A percentile compares a stretch with the other conserved stretches of the same genome.
phyloP scores from a whole-genome alignment of 2,797 vertebrate species.

The Lithobates pipiens region DNA sequence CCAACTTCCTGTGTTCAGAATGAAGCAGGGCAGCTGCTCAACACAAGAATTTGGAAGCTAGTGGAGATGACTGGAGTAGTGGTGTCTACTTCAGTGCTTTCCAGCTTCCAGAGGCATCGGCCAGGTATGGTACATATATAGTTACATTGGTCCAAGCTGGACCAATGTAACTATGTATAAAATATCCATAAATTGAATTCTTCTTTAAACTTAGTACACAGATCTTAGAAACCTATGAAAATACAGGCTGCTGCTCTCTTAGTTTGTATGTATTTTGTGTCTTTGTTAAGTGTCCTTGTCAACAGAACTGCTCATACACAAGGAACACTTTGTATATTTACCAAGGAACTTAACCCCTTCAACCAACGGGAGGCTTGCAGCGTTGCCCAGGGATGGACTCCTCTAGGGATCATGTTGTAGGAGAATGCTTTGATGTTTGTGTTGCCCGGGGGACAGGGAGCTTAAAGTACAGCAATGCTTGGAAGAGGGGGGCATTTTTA shows the following conservation, averaged over 20 bases:
- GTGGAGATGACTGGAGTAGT: too few species aligned
- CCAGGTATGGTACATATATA: too few species aligned
- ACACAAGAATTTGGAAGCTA: too few species aligned
- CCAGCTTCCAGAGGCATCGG: too few species aligned
- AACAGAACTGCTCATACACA: neutral
- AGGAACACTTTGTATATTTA: constrained; percentile 15
- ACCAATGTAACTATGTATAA: too few species aligned
- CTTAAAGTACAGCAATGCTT: constrained; percentile 16
- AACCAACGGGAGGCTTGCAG: neutral
- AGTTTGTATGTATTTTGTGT: neutral
- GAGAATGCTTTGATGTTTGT: constrained; percentile 44
- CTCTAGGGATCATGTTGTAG: constrained; percentile 8
- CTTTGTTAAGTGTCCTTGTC: neutral
- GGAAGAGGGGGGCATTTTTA: constrained; percentile 24
- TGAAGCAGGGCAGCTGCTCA: too few species aligned
- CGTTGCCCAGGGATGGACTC: constrained; percentile 36
- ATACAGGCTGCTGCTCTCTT: neutral
- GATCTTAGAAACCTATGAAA: too few species aligned
- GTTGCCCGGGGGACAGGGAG: constrained; percentile 26
- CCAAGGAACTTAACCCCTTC: constrained; percentile 4
- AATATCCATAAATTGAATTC: too few species aligned
- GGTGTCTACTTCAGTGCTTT: too few species aligned
- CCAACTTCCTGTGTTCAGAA: too few species aligned
- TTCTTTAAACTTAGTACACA: too few species aligned
- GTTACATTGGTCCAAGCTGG: too few species aligned